Percentiles rank a stretch among this genome's conserved stretches.
These are phyloP conservation scores for Eristalis tenax DNA, from an alignment of 2,888 invertebrate species.

Conservation along the genomic window DNA sequence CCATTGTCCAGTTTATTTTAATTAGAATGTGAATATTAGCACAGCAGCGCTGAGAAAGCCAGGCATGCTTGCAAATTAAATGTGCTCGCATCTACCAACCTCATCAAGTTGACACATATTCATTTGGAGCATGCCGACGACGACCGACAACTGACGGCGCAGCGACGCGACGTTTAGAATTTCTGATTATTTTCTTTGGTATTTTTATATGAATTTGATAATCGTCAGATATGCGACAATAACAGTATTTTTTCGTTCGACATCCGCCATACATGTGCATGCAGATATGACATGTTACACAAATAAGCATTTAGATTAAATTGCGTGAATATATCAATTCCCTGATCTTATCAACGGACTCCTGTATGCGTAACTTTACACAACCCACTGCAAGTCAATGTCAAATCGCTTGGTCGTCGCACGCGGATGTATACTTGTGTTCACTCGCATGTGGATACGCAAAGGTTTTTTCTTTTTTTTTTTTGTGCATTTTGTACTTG, in stretches of 20 bases:
- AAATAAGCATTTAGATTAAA: slow-evolving; percentile 8
- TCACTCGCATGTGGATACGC: neutral
- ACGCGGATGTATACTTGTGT: neutral
- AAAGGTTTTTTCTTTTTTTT: slow-evolving; percentile 24
- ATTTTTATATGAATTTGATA: slow-evolving; percentile 20
- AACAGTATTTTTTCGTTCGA: neutral
- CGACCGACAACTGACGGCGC: neutral
- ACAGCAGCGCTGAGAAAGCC: neutral
- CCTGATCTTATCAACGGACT: slow-evolving; percentile 22
- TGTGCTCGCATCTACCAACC: slow-evolving; percentile 9
- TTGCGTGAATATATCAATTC: slow-evolving; percentile 16
- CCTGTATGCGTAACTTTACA: slow-evolving; percentile 25
- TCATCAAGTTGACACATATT: slow-evolving; percentile 51
- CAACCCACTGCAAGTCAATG: slow-evolving; percentile 12
- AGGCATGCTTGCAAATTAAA: slow-evolving; percentile 23
- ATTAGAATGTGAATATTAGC: slow-evolving; percentile 9
- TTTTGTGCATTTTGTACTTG: slow-evolving; percentile 23
- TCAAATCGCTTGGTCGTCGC: slow-evolving; percentile 14
- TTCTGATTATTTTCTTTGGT: slow-evolving; percentile 26
- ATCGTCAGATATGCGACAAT: neutral
- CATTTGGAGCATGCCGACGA: slow-evolving; percentile 15
- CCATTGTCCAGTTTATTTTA: slow-evolving; percentile 3
- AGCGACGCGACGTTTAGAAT: slow-evolving; percentile 4
- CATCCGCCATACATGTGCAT: neutral
- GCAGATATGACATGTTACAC: neutral